These are phyloP conservation scores for Tragelaphus imberbis DNA, from an alignment of 2,113 vertebrate genomes.

Conservation along the genomic window DNA sequence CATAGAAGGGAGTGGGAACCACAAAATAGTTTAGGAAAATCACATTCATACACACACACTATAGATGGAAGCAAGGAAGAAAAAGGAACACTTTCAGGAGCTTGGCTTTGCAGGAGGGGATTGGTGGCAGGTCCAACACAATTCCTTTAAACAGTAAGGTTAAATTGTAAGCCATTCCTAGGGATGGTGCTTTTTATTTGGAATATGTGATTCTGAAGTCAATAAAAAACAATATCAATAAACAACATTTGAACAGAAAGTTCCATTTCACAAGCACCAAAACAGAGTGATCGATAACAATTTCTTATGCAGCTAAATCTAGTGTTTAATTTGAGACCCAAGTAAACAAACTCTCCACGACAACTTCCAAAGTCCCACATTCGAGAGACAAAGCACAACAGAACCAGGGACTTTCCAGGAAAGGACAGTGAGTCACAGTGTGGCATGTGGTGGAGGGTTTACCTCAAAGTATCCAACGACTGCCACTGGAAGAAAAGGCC, in stretches of 20 bases:
- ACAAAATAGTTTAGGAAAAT: neutral
- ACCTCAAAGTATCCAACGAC: neutral
- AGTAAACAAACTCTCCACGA: neutral
- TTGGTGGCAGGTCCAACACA: neutral
- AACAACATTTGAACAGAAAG: neutral
- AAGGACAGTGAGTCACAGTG: slow-evolving; percentile 19
- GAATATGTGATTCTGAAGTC: neutral
- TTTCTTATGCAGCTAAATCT: neutral
- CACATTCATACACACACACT: neutral
- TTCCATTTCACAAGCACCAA: neutral
- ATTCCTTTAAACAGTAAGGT: neutral
- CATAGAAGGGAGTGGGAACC: neutral
- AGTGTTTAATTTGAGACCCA: neutral
- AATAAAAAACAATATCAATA: neutral
- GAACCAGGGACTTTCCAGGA: slow-evolving; percentile 48
- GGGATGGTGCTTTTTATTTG: neutral
- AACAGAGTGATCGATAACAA: neutral
- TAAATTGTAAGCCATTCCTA: neutral
- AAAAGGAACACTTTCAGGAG: neutral
- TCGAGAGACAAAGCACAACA: slow-evolving; percentile 7
- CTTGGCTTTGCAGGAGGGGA: neutral
- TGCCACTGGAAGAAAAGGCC: neutral
- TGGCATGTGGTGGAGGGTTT: neutral
- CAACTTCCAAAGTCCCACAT: slow-evolving; percentile 12
- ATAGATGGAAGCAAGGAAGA: neutral